phyloP scores from a whole-genome alignment of 2,113 vertebrate genomes.

The Lophius piscatorius region DNA sequence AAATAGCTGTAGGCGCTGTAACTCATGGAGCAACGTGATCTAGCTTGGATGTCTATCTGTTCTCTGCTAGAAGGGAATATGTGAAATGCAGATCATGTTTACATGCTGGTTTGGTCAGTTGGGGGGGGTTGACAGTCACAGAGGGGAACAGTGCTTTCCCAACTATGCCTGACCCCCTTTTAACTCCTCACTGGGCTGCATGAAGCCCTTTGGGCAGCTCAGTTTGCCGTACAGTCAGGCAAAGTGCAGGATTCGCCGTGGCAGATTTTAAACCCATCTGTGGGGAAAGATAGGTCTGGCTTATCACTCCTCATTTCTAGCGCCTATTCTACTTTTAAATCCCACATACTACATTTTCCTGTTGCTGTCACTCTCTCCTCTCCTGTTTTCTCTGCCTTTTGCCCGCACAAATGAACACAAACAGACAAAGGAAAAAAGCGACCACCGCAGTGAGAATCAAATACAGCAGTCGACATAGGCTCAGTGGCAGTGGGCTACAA shows the following conservation, averaged over 20 bases:
- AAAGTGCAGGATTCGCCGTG: slow-evolving; percentile 58
- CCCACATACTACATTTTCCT: slow-evolving; percentile 46
- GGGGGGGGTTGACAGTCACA: slow-evolving; percentile 58
- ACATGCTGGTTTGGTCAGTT: slow-evolving; percentile 61
- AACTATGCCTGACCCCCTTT: slow-evolving; percentile 62
- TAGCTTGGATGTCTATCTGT: slow-evolving; percentile 54
- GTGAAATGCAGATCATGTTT: slow-evolving; percentile 76
- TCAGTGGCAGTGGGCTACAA: slow-evolving; percentile 48
- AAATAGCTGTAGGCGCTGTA: slow-evolving; percentile 68
- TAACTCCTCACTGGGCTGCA: slow-evolving; percentile 52
- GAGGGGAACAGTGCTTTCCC: slow-evolving; percentile 56
- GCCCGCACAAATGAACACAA: slow-evolving; percentile 19
- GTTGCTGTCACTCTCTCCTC: slow-evolving; percentile 31
- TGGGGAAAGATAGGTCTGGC: slow-evolving; percentile 68
- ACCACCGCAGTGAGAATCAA: slow-evolving; percentile 42
- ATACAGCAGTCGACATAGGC: slow-evolving; percentile 44
- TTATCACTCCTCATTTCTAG: slow-evolving; percentile 59
- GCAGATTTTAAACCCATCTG: slow-evolving; percentile 73
- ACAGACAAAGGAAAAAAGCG: slow-evolving; percentile 37
- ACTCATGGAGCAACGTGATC: slow-evolving; percentile 63
- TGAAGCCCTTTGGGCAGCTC: slow-evolving; percentile 69
- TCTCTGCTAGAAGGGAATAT: slow-evolving; percentile 57
- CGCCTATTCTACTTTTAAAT: slow-evolving; percentile 64
- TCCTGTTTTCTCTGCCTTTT: slow-evolving; percentile 6
- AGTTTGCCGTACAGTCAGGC: slow-evolving; percentile 56